Evolutionary conservation across 2,113 vertebrate genomes (phyloP).

Genomic region (Cochlearius cochlearius): DNA sequence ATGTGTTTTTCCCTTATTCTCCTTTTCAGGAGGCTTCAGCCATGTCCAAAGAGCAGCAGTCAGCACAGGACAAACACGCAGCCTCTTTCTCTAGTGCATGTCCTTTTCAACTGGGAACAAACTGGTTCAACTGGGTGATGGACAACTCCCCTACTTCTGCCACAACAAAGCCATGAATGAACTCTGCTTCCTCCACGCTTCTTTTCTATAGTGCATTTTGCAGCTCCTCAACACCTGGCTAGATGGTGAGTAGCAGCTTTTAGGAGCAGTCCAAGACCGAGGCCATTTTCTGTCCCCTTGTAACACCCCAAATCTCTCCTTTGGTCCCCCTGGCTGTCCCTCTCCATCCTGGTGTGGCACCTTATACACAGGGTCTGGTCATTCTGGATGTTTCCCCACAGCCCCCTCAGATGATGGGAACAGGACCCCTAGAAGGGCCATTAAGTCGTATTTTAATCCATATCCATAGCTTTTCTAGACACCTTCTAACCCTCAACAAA

Average conservation of each 20-base stretch:
- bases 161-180: background rate
- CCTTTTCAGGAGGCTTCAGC: background rate
- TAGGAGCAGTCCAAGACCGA: background rate
- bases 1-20: background rate
- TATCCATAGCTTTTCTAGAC: background rate
- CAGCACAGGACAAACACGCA: background rate
- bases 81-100: background rate
- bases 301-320: background rate
- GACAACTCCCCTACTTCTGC: background rate
- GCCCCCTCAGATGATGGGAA: background rate
- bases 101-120: background rate
- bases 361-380: background rate
- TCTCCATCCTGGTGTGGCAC: background rate
- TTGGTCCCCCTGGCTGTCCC: background rate
- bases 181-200: background rate
- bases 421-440: background rate
- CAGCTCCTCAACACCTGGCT: background rate
- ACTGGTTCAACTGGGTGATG: background rate
- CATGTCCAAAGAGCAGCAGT: background rate
- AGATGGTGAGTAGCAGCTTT: background rate
- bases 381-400: background rate
- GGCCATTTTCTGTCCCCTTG: background rate
- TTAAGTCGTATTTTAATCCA: background rate
- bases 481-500: background rate
- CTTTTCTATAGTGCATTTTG: background rate